Evolutionary conservation across 1,140 invertebrate genomes (phyloP).

Genomic region (Formica exsecta): DNA sequence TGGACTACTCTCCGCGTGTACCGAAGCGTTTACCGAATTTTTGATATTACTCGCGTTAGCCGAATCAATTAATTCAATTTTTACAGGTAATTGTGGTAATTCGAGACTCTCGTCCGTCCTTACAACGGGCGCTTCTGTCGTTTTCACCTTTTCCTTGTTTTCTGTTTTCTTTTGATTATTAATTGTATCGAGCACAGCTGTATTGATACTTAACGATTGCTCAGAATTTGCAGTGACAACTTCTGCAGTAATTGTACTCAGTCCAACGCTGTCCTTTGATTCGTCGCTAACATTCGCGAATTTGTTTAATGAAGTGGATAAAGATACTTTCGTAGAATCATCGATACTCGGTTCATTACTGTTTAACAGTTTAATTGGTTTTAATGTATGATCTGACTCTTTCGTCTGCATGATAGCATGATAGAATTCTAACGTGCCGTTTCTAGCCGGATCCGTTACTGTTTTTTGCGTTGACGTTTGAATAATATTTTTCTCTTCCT

Average conservation of each 20-base stretch:
- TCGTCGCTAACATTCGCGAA: neutral
- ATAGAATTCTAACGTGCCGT: neutral
- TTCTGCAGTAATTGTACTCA: neutral
- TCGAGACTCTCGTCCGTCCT: neutral
- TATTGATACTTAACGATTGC: neutral
- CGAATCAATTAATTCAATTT: constrained; percentile 5
- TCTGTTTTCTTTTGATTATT: constrained; percentile 13
- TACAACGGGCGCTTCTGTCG: constrained; percentile 20
- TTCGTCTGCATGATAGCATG: constrained; percentile 12
- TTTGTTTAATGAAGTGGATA: neutral
- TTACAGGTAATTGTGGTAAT: neutral
- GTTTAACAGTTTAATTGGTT: neutral
- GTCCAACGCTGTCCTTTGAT: neutral
- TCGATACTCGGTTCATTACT: neutral
- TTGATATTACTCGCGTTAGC: neutral
- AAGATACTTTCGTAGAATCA: neutral
- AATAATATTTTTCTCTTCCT: constrained; percentile 2
- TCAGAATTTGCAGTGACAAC: neutral
- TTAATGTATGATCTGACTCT: neutral
- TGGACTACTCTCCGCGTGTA: neutral
- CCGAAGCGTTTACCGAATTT: neutral
- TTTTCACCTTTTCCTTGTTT: neutral
- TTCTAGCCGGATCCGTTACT: neutral
- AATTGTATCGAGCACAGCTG: neutral
- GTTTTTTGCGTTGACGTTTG: neutral